Percentiles rank a stretch among this genome's conserved stretches.
These are phyloP conservation scores for Apantesis nais DNA, from an alignment of 2,888 invertebrate genomes.

Conservation along the genomic window DNA sequence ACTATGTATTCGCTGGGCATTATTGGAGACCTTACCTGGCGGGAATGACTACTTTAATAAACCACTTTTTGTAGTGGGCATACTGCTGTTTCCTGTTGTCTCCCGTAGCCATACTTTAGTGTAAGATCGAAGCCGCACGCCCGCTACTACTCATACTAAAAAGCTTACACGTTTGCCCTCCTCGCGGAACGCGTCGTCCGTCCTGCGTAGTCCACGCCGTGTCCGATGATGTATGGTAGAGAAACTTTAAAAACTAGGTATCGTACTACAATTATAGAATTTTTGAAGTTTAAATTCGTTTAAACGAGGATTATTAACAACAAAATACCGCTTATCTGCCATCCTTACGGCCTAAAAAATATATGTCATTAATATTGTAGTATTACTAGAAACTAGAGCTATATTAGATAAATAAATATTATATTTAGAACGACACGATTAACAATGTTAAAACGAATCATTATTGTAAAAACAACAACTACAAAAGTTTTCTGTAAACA, in stretches of 20 bases:
- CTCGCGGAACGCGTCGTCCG: constrained; percentile 37
- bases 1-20: neutral
- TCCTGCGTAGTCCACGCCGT: constrained; percentile 34
- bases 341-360: neutral
- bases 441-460: neutral
- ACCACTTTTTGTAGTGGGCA: neutral
- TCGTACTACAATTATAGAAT: neutral
- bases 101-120: constrained; percentile 12
- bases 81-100: neutral
- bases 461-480: neutral
- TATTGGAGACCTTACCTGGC: neutral
- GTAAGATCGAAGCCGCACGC: constrained; percentile 25
- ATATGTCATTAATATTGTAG: neutral
- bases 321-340: neutral
- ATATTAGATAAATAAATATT: neutral
- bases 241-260: constrained; percentile 18
- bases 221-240: neutral
- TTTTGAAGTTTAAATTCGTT: neutral
- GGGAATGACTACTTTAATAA: neutral
- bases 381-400: neutral
- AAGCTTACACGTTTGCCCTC: constrained; percentile 41
- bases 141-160: constrained; percentile 23
- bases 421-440: neutral
- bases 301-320: neutral
- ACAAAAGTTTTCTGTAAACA: neutral